Base-by-base conservation (phyloP, 2,113 vertebrate genomes). In the Marcusenius ussheri region DNA sequence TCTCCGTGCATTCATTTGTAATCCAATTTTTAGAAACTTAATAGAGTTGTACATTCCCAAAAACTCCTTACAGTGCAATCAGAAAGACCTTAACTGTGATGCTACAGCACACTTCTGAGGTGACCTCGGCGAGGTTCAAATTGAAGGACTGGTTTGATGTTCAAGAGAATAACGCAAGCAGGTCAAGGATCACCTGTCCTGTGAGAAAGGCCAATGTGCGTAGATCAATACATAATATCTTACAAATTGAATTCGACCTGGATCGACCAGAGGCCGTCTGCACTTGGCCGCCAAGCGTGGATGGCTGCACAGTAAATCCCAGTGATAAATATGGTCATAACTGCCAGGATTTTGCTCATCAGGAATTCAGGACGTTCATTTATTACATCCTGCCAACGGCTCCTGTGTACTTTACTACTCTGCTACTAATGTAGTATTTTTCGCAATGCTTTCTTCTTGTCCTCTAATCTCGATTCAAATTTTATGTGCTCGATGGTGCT, bases 201-300 rank as follows among this genome's bases (percentile, higher is more conserved):
- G 93, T 90, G 90, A 92, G 92, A 91, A 91, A 91, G 92, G 91
- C 91, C 89, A 83, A 88, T 89, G 92, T 91, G 90, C 90, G 70
- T 91, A 90, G 94, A 96, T 96, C 96, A 96, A 96, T 96, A 96
- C 93, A 95, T 96, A 96, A 96, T 96, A 96, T 96, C 96, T 94
- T 95, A 96, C 95, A 96, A 96, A 96, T 96, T 96, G 95, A 96
- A 96, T 96, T 96, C 94, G 95, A 96, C 96, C 95, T 94, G 93
- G 93, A 96, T 96, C 94, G 93, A 96, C 95, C 95, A 92, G 92
- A 93, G 94, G 94, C 94, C 91, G 91, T 92, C 93, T 93, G 90
- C 91, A 92, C 92, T 93, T 91, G 92, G 90, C 93, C 92, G 91
- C 92, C 93, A 93, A 94, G 92, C 94, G 94, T 91, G 92, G 93